Conservation (phyloP, 2,797 vertebrate species). For the Syncerus caffer region DNA sequence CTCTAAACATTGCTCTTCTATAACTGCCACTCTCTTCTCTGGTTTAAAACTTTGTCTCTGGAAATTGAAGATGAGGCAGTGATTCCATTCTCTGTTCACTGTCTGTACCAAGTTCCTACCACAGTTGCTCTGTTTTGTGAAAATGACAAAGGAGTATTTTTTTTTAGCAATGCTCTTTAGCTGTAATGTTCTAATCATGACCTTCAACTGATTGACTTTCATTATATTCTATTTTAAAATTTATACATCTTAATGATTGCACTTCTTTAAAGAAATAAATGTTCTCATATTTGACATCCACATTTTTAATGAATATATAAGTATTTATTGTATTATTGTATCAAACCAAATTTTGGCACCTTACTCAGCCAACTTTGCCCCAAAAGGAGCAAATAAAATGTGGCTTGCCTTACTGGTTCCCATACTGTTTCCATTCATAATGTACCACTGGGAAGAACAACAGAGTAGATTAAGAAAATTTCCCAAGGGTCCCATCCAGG, state of each 20-base stretch:
- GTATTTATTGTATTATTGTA: conserved; percentile 5
- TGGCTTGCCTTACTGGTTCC: background rate
- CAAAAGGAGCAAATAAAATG: background rate
- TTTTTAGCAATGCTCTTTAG: background rate
- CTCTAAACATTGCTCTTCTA: background rate
- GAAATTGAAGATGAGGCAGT: background rate
- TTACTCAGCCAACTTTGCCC: background rate
- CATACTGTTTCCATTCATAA: background rate
- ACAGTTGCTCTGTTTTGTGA: background rate
- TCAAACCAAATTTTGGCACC: background rate
- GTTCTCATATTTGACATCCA: background rate
- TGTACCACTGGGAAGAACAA: background rate
- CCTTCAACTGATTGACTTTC: background rate
- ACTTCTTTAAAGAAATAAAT: background rate
- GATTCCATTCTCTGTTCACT: background rate
- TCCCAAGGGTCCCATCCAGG: background rate
- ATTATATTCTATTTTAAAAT: background rate
- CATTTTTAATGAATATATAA: background rate
- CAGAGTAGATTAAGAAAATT: background rate
- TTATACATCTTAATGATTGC: background rate
- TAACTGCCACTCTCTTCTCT: background rate
- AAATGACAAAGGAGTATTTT: background rate
- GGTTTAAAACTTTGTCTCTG: background rate
- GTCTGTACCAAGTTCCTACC: background rate
- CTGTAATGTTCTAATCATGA: background rate